Evolutionary conservation across 1,140 invertebrate genomes (phyloP).

Genomic region (Panagrolaimus sp.): DNA sequence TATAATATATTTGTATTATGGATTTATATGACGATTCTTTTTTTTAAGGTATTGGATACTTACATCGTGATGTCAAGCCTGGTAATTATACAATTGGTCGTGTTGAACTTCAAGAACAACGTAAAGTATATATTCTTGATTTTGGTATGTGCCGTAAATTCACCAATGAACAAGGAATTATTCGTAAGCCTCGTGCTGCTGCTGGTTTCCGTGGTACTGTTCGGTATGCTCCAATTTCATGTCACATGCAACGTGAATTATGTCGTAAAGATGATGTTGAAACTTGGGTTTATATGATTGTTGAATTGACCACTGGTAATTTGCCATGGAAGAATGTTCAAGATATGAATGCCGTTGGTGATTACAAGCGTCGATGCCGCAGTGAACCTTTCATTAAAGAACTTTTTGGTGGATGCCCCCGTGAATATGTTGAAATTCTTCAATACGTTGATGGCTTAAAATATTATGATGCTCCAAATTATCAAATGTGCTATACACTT

Average conservation of each 20-base stretch:
- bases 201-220: slow-evolving; percentile 51
- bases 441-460: slow-evolving; percentile 24
- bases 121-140: slow-evolving; percentile 54
- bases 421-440: slow-evolving; percentile 18
- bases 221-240: slow-evolving; percentile 44
- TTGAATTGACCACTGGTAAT: slow-evolving; percentile 40
- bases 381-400: slow-evolving; percentile 12
- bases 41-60: slow-evolving; percentile 27
- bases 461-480: slow-evolving; percentile 25
- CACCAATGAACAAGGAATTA: slow-evolving; percentile 52
- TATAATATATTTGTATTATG: not conserved
- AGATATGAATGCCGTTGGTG: slow-evolving; percentile 46
- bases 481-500: slow-evolving; percentile 14
- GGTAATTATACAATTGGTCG: slow-evolving; percentile 47
- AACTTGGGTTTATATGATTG: slow-evolving; percentile 38
- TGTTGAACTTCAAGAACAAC: slow-evolving; percentile 39
- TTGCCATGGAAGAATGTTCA: slow-evolving; percentile 46
- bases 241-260: slow-evolving; percentile 42
- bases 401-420: slow-evolving; percentile 26
- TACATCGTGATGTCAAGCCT: slow-evolving; percentile 49
- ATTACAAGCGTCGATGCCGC: slow-evolving; percentile 30
- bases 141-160: slow-evolving; percentile 56
- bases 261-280: slow-evolving; percentile 44
- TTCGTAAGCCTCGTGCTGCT: slow-evolving; percentile 42
- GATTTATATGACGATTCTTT: not conserved